Percentiles rank a stretch among this genome's conserved stretches.
Conservation (phyloP, 2,888 invertebrate genomes). For the Drosophila yooni region DNA sequence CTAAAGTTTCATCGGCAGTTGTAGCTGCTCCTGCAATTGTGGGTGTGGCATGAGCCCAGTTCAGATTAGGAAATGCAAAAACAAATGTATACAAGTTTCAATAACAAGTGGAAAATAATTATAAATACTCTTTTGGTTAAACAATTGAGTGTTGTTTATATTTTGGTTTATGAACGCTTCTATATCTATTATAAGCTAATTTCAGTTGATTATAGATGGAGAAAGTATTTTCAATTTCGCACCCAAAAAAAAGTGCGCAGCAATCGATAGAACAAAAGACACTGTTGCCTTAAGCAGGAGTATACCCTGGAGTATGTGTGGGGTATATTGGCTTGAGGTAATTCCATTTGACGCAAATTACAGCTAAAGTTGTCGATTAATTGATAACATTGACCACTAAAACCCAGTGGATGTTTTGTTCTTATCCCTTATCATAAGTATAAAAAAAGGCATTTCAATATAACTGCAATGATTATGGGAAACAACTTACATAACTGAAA, state of each 20-base stretch:
- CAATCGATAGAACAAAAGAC: neutral
- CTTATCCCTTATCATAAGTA: slow-evolving; percentile 10
- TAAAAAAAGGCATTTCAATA: slow-evolving; percentile 6
- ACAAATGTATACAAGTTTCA: neutral
- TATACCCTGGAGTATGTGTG: slow-evolving; percentile 9
- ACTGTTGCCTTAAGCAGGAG: neutral
- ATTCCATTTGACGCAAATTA: slow-evolving; percentile 11
- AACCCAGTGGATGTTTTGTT: neutral
- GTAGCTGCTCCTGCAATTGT: neutral
- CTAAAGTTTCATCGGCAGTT: neutral
- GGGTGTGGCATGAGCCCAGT: slow-evolving; percentile 1
- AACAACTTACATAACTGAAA: neutral
- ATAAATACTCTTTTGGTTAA: slow-evolving; percentile 6
- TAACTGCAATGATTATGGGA: slow-evolving; percentile 20
- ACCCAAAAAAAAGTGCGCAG: slow-evolving; percentile 5
- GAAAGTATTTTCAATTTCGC: slow-evolving; percentile 9
- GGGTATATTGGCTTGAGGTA: slow-evolving; percentile 8
- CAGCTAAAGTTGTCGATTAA: slow-evolving; percentile 13
- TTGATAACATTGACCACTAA: slow-evolving; percentile 11
- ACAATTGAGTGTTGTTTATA: slow-evolving; percentile 10
- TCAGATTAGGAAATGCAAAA: neutral
- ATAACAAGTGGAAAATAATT: slow-evolving; percentile 15
- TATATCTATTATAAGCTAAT: slow-evolving; percentile 4
- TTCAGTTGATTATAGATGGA: slow-evolving; percentile 12
- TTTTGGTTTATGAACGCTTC: neutral